phyloP scores from a whole-genome alignment of 2,888 invertebrate genomes.

The Agonopterix heracliana region DNA sequence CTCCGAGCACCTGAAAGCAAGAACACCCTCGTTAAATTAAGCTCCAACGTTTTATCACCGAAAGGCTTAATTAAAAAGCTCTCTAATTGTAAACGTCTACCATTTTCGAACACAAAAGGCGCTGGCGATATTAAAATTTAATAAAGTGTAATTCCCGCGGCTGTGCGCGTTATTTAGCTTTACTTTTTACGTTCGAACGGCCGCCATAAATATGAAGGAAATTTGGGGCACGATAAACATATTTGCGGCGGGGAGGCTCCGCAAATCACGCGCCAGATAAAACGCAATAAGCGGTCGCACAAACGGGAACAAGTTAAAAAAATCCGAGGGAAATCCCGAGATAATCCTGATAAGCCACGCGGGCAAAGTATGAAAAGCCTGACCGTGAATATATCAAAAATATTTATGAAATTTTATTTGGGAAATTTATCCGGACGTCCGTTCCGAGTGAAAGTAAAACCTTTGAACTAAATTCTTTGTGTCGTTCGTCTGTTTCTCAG shows the following conservation, averaged over 20 bases:
- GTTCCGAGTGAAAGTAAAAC: slow-evolving; percentile 31
- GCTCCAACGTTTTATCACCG: slow-evolving; percentile 13
- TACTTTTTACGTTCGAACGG: slow-evolving; percentile 40
- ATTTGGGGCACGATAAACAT: slow-evolving; percentile 55
- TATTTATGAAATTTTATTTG: slow-evolving; percentile 65
- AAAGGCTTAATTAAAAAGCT: slow-evolving; percentile 42
- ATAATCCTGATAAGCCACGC: slow-evolving; percentile 73
- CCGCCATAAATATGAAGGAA: slow-evolving; percentile 43
- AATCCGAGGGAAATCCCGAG: slow-evolving; percentile 54
- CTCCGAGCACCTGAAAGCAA: slow-evolving; percentile 38
- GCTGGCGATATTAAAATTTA: slow-evolving; percentile 55
- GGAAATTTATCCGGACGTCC: slow-evolving; percentile 44
- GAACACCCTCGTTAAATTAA: slow-evolving; percentile 2
- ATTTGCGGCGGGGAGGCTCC: slow-evolving; percentile 40
- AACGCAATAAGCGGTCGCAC: slow-evolving; percentile 60
- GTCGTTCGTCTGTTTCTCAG: slow-evolving; percentile 19
- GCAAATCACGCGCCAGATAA: slow-evolving; percentile 50
- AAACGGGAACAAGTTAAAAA: slow-evolving; percentile 63
- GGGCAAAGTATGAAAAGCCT: slow-evolving; percentile 64
- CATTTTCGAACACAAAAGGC: slow-evolving; percentile 38
- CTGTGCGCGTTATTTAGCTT: slow-evolving; percentile 36
- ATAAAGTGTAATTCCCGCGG: slow-evolving; percentile 45
- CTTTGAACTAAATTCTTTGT: slow-evolving; percentile 34
- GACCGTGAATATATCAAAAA: slow-evolving; percentile 72
- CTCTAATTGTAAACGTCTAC: slow-evolving; percentile 37